Conservation (phyloP, 2,113 vertebrate genomes). For the Pampusana beccarii region DNA sequence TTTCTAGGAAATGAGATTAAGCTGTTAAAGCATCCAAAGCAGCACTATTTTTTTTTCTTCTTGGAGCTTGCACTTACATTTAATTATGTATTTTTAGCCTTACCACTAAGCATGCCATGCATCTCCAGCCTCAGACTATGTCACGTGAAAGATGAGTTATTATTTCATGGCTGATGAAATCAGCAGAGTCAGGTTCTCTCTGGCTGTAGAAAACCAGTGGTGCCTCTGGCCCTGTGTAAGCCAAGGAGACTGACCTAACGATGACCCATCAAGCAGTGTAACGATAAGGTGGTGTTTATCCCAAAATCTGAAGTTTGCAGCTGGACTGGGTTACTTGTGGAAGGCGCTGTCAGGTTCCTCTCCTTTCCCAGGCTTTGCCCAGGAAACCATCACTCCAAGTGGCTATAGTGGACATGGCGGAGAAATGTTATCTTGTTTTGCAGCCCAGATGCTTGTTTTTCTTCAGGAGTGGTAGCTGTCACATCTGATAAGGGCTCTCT, state of each 20-base stretch:
- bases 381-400: neutral
- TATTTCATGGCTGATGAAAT: constrained; percentile 15
- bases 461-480: neutral
- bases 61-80: neutral
- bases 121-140: neutral
- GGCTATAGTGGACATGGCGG: neutral
- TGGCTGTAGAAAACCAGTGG: neutral
- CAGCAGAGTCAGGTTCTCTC: neutral
- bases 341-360: neutral
- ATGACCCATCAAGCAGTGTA: neutral
- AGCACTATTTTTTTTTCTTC: neutral
- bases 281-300: neutral
- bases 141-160: neutral
- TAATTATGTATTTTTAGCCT: constrained; percentile 26
- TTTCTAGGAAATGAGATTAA: constrained; percentile 28
- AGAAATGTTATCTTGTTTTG: neutral
- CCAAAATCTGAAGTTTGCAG: neutral
- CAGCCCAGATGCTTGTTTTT: neutral
- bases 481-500: neutral
- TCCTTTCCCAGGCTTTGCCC: neutral
- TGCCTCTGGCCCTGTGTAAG: neutral
- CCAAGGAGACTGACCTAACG: neutral
- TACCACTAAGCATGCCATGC: neutral
- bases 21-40: constrained; percentile 17
- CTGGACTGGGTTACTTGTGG: neutral